phyloP scores from a whole-genome alignment of 2,888 invertebrate genomes.

The Leucania comma region DNA sequence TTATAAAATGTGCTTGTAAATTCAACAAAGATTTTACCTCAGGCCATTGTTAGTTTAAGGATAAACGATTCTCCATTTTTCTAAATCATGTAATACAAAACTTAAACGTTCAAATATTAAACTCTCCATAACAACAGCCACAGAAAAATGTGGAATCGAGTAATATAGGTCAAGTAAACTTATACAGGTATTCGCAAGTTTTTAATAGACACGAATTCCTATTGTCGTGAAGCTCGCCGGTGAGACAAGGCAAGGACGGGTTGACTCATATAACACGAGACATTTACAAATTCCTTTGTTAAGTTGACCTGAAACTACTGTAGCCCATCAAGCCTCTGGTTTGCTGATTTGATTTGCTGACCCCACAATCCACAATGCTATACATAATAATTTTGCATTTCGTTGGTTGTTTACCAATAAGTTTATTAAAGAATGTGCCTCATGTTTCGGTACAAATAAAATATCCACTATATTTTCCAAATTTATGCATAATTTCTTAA shows the following conservation, averaged over 20 bases:
- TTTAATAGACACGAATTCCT: constrained; percentile 76
- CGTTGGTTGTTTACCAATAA: background rate
- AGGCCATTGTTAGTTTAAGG: background rate
- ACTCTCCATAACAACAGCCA: constrained; percentile 43
- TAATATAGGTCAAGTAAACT: constrained; percentile 74
- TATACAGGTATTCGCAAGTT: constrained; percentile 74
- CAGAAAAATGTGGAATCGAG: constrained; percentile 62
- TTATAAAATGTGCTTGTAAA: constrained; percentile 8
- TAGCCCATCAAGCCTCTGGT: constrained; percentile 17
- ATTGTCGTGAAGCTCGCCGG: constrained; percentile 69
- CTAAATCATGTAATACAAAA: too few species aligned
- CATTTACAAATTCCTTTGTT: constrained; percentile 55
- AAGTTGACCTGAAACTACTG: constrained; percentile 40
- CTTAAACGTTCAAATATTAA: constrained; percentile 1
- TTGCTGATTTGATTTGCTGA: background rate
- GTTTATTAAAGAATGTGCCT: background rate
- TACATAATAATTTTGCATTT: background rate
- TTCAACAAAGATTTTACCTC: background rate
- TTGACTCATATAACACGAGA: constrained; percentile 47
- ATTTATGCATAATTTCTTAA: background rate
- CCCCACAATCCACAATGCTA: background rate
- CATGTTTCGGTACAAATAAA: background rate
- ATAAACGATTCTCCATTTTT: background rate
- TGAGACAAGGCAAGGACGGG: constrained; percentile 56
- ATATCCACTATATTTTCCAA: background rate